A percentile compares a stretch with the other conserved stretches of the same genome.
These are phyloP conservation scores for Conus canariensis DNA, from an alignment of 2,888 invertebrate species.

Conservation along the genomic window DNA sequence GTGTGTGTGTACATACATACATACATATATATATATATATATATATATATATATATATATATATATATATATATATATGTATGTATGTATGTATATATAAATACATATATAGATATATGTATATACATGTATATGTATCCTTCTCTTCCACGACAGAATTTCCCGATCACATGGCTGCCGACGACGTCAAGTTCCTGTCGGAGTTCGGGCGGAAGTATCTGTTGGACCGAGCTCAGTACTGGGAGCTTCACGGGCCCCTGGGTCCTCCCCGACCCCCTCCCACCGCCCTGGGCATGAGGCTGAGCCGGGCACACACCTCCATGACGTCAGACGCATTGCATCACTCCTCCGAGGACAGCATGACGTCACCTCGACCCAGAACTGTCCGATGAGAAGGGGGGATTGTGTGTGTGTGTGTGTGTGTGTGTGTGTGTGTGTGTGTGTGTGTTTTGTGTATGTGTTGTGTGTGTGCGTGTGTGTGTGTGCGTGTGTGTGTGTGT, in stretches of 20 bases:
- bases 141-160: slow-evolving; percentile 12
- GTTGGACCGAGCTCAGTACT: slow-evolving; percentile 57
- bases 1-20: no score
- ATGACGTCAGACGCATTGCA: background rate
- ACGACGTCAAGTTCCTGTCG: slow-evolving; percentile 36
- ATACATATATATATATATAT: no score
- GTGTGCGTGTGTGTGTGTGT: background rate
- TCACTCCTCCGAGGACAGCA: background rate
- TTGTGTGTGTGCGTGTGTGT: background rate
- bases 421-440: slow-evolving; percentile 1
- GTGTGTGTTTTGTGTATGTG: background rate
- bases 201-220: slow-evolving; percentile 57
- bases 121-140: no score
- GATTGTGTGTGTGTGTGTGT: background rate
- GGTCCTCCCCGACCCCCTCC: slow-evolving; percentile 56
- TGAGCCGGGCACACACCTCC: slow-evolving; percentile 52
- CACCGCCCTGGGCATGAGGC: slow-evolving; percentile 57
- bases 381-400: slow-evolving; percentile 31
- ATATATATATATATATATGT: no score
- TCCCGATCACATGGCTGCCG: slow-evolving; percentile 22
- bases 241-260: slow-evolving; percentile 58
- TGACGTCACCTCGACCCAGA: slow-evolving; percentile 29
- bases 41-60: no score
- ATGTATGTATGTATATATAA: no score
- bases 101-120: no score